Base-by-base conservation (phyloP, 1,140 invertebrate genomes). In the Temnothorax nylanderi region DNA sequence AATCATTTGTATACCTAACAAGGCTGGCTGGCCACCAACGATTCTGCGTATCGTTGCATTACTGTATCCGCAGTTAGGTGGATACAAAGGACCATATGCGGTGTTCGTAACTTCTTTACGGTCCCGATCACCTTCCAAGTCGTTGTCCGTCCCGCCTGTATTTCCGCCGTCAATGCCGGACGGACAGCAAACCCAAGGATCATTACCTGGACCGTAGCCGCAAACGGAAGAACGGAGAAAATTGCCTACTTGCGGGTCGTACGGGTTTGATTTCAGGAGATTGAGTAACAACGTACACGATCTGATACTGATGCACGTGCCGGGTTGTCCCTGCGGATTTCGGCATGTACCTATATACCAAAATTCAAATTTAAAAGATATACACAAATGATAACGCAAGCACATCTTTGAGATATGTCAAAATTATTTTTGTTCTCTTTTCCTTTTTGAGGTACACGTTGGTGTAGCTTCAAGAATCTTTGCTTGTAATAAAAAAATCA, bases 151-250 rank as follows among this genome's bases (percentile, higher is more conserved):
- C 3, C 16, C 6, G 8, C 8, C 74, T 5, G 16, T 44, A 65
- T 78, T 78, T 54, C n/a, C 77, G 4, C 4, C 47, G 21, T 69
- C 16, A 0, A 0, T 67, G 49, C 4, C 67, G 34, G 5, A 49
- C 34, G 93, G 93, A 87, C 96, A 96, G 56, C 96, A 96, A 6
- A 97, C 96, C 87, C 95, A 92, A 18, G 96, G 96, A 78, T 95
- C 93, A 3, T 67, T 85, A 21, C 95, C 95, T 49, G 26, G 26
- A 26, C 95, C 94, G 71, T 94, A 96, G 0, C 95, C 95, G 87
- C 97, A 97, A 11, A 96, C 91, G 0, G 96, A 96, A 56, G 92
- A 92, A 11, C 95, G 94, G 16, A 97, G 88, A 87, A 95, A 96
- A 6, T 91, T 91, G 6, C 90, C 84, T 8, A 91, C 92, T 80